phyloP scores from a whole-genome alignment of 2,797 vertebrate genomes.

The Scarus forsteni region DNA sequence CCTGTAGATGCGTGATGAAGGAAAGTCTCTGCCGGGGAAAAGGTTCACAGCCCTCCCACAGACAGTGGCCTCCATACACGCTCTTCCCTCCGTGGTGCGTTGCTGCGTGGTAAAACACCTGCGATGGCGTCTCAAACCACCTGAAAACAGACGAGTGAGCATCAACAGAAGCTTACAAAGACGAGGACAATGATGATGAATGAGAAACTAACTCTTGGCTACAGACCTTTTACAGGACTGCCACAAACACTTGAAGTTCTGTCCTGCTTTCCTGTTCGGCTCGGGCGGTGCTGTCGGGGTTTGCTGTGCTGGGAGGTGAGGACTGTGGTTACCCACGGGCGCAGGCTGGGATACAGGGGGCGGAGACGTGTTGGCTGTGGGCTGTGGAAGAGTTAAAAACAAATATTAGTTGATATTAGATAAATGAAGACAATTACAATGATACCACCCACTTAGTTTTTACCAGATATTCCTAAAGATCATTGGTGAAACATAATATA shows the following conservation, averaged over 20 bases:
- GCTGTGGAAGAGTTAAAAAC: slow-evolving; percentile 74
- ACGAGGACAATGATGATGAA: fast-evolving
- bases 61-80: slow-evolving; percentile 93
- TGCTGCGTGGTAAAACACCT: slow-evolving; percentile 98
- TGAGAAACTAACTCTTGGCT: neutral
- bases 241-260: slow-evolving; percentile 99
- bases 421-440: neutral
- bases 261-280: slow-evolving; percentile 92
- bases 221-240: slow-evolving; percentile 96
- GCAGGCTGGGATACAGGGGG: slow-evolving; percentile 83
- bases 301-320: slow-evolving; percentile 85
- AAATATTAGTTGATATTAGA: neutral
- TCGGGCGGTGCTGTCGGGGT: slow-evolving; percentile 82
- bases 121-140: slow-evolving; percentile 98
- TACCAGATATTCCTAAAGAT: too few relatives aligned
- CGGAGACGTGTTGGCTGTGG: slow-evolving; percentile 85
- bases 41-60: slow-evolving; percentile 97
- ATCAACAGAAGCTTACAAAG: neutral
- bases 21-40: slow-evolving; percentile 98
- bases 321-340: slow-evolving; percentile 84
- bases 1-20: slow-evolving; percentile 98
- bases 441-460: too few relatives aligned
- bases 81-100: slow-evolving; percentile 97
- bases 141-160: slow-evolving; percentile 67
- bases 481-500: too few relatives aligned